phyloP scores from a whole-genome alignment of 2,113 vertebrate genomes.

The Xenus cinereus region DNA sequence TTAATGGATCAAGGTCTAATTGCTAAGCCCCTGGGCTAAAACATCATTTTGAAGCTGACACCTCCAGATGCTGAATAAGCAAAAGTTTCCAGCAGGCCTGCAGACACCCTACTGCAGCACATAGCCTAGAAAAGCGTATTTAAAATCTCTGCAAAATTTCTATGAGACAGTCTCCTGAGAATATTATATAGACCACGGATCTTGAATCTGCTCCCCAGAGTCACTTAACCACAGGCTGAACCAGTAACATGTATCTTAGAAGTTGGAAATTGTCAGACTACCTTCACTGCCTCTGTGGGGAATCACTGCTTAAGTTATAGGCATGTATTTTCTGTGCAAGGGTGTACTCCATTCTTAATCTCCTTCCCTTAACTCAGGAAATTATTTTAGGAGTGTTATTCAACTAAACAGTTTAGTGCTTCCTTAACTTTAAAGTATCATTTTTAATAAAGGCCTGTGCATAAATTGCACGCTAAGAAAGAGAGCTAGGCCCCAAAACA shows the following conservation, averaged over 20 bases:
- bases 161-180: neutral
- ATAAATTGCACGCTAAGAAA: neutral
- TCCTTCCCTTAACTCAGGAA: neutral
- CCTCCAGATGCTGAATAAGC: slow-evolving; percentile 29
- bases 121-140: neutral
- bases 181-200: neutral
- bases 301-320: neutral
- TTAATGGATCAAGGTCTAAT: slow-evolving; percentile 32
- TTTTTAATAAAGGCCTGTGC: neutral
- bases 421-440: neutral
- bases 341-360: neutral
- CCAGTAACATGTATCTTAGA: neutral
- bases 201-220: neutral
- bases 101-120: neutral
- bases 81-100: neutral
- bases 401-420: neutral
- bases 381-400: neutral
- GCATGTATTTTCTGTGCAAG: neutral
- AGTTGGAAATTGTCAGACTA: neutral
- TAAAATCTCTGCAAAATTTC: neutral
- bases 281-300: neutral
- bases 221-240: neutral
- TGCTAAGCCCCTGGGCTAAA: neutral
- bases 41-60: slow-evolving; percentile 7
- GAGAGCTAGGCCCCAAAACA: accelerated